These are phyloP conservation scores for Pachyuromys duprasi DNA, from an alignment of 2,797 vertebrate genomes.

Conservation along the genomic window DNA sequence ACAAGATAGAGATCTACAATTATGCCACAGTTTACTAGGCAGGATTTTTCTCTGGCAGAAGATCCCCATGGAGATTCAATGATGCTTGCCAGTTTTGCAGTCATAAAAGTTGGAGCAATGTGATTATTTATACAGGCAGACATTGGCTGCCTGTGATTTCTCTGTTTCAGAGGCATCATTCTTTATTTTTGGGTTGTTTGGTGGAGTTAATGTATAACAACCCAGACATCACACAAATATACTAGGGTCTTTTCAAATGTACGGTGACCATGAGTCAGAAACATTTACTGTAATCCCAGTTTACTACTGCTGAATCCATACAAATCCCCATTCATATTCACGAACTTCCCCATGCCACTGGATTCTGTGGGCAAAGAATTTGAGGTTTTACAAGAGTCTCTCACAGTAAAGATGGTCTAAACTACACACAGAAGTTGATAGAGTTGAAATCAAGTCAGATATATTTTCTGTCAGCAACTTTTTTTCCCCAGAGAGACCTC, in stretches of 20 bases:
- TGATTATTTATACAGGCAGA: conserved; percentile 13
- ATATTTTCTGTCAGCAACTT: conserved; percentile 26
- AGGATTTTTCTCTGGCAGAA: not conserved
- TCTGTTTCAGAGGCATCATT: not conserved
- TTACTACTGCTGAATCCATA: conserved; percentile 1
- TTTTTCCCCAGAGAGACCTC: conserved; percentile 47
- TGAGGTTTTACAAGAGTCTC: conserved; percentile 29
- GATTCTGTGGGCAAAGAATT: not conserved
- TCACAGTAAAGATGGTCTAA: conserved; percentile 36
- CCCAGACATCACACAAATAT: not conserved
- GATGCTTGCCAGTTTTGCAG: not conserved
- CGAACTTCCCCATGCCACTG: not conserved
- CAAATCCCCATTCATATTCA: not conserved
- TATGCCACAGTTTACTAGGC: not conserved
- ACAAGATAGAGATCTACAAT: not conserved
- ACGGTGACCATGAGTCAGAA: not conserved
- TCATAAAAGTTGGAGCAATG: not conserved
- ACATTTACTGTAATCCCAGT: not conserved
- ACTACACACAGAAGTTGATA: conserved; percentile 31
- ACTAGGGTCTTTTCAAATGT: conserved; percentile 21
- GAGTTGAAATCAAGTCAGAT: conserved; percentile 45
- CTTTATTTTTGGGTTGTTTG: not conserved
- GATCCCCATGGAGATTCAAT: not conserved
- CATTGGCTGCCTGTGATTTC: not conserved
- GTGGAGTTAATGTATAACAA: not conserved